These are phyloP conservation scores for Drosophila sturtevanti DNA, from an alignment of 1,140 invertebrate species.

Conservation along the genomic window DNA sequence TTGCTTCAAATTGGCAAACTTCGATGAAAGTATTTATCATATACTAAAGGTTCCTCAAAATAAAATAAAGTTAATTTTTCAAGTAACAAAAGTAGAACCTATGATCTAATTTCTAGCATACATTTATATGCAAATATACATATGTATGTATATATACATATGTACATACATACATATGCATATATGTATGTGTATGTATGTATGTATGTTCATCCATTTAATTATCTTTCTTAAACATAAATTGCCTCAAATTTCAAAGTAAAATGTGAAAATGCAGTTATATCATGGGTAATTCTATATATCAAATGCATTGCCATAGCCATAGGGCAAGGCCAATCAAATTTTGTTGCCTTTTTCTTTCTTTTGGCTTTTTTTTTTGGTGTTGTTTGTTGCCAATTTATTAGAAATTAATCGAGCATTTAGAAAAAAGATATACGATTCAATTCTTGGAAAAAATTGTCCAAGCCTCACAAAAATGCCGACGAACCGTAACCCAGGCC, in stretches of 20 bases:
- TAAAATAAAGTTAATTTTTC: too few species aligned
- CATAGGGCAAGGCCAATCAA: constrained; percentile 11
- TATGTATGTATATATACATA: too few species aligned
- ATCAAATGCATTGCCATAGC: constrained; percentile 39
- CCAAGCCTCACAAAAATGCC: constrained; percentile 64
- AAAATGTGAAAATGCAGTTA: constrained; percentile 19
- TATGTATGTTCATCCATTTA: too few species aligned
- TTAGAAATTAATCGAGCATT: constrained; percentile 82
- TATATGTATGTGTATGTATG: too few species aligned
- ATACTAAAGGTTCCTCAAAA: too few species aligned
- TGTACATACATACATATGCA: too few species aligned
- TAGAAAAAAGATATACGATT: constrained; percentile 79
- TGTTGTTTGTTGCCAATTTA: constrained; percentile 57
- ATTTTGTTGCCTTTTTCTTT: background rate
- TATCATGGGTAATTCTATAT: constrained; percentile 56
- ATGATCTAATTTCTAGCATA: too few species aligned
- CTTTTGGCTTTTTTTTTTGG: too few species aligned
- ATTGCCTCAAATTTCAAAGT: constrained; percentile 27
- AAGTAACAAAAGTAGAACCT: too few species aligned
- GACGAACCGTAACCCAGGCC: constrained; percentile 33
- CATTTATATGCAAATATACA: too few species aligned
- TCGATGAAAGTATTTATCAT: too few species aligned
- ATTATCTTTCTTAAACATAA: background rate
- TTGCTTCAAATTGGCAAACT: too few species aligned
- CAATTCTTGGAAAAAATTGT: constrained; percentile 65